A percentile compares a stretch with the other conserved stretches of the same genome.
Conservation (phyloP, 2,113 vertebrate genomes). For the Triplophysa rosa region DNA sequence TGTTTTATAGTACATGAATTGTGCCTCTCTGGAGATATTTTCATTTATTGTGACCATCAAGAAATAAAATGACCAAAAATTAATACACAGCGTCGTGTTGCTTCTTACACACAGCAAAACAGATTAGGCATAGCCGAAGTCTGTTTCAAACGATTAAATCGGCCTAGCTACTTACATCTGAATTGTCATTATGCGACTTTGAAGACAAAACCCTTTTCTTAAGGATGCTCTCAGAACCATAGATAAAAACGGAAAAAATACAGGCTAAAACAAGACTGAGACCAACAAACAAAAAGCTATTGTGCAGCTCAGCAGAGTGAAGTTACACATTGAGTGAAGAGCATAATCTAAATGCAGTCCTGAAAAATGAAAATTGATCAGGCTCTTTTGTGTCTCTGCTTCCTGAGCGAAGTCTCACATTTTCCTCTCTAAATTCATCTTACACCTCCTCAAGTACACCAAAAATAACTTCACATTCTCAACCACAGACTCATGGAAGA, state of each 20-base stretch:
- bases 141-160: slow-evolving; percentile 12
- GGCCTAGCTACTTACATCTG: background rate
- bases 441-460: background rate
- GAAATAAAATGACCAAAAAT: slow-evolving; percentile 73
- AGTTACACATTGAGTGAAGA: background rate
- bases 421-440: background rate
- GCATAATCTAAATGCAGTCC: slow-evolving; percentile 24
- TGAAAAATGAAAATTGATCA: slow-evolving; percentile 30
- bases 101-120: slow-evolving; percentile 65
- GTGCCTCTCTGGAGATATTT: slow-evolving; percentile 70
- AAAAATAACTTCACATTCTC: slow-evolving; percentile 15
- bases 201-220: background rate
- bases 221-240: background rate
- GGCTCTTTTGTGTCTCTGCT: slow-evolving; percentile 14
- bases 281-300: slow-evolving; percentile 27
- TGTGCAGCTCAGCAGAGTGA: slow-evolving; percentile 1
- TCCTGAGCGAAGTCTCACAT: background rate
- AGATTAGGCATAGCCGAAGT: slow-evolving; percentile 7
- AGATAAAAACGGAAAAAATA: background rate
- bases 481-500: background rate
- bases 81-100: slow-evolving; percentile 68
- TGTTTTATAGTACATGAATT: slow-evolving; percentile 79
- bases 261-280: background rate
- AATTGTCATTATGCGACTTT: background rate
- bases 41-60: slow-evolving; percentile 68